Conservation (phyloP, 2,797 vertebrate genomes). For the Liasis olivaceus region DNA sequence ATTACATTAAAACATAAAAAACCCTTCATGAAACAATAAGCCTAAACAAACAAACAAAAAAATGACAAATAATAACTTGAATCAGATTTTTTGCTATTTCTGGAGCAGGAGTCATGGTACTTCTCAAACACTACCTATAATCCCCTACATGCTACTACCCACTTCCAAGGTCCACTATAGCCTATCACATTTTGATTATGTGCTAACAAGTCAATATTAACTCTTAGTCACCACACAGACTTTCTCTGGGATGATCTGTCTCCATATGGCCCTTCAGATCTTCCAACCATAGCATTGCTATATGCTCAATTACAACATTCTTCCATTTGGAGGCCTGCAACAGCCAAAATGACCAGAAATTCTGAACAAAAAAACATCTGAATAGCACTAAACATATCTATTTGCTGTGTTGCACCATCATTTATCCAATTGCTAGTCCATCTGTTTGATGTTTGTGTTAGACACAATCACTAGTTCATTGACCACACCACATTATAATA, state of each 20-base stretch:
- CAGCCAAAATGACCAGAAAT: not conserved
- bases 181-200: not conserved
- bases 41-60: not conserved
- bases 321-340: not conserved
- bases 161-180: not conserved
- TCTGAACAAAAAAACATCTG: not conserved
- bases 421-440: not conserved
- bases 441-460: not conserved
- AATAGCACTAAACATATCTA: not conserved
- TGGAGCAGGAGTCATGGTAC: not conserved
- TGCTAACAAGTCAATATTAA: not conserved
- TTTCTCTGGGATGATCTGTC: not conserved
- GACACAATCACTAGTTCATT: not conserved
- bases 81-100: not conserved
- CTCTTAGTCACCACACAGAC: not conserved
- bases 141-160: not conserved
- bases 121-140: not conserved
- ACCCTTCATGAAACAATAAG: not conserved
- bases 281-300: not conserved
- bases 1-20: not conserved
- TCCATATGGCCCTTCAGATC: not conserved
- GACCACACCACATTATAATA: not conserved
- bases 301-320: not conserved
- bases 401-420: not conserved
- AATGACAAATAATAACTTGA: not conserved